Conservation (phyloP, 2,797 vertebrate species). For the Amblyraja radiata region DNA sequence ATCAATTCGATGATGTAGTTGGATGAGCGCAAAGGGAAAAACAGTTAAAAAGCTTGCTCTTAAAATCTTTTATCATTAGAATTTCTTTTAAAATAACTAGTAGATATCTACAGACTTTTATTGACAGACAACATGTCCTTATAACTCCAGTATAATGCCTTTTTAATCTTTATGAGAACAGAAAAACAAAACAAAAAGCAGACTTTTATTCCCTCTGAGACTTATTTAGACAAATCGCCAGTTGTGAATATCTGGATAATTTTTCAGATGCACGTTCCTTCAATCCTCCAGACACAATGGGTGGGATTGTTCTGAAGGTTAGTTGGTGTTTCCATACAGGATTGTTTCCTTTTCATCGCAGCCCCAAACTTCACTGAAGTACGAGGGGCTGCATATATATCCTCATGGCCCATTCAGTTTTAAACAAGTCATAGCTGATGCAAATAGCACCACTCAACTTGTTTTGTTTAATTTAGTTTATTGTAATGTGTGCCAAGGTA, state of each 20-base stretch:
- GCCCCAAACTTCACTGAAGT: too few relatives aligned
- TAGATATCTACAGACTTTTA: conserved; percentile 11
- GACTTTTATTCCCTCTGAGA: not conserved
- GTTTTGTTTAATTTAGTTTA: too few relatives aligned
- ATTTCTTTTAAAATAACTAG: conserved; percentile 5
- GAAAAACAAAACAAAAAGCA: not conserved
- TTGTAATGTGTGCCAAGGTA: too few relatives aligned
- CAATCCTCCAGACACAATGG: not conserved
- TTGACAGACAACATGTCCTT: conserved; percentile 23
- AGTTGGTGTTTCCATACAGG: too few relatives aligned
- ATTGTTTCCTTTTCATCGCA: too few relatives aligned
- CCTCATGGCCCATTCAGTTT: too few relatives aligned
- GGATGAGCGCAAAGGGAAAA: not conserved
- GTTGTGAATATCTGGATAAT: not conserved
- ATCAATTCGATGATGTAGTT: not conserved
- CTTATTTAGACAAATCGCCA: not conserved
- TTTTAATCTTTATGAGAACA: not conserved
- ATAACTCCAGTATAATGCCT: conserved; percentile 6
- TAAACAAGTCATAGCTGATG: too few relatives aligned
- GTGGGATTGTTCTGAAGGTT: too few relatives aligned
- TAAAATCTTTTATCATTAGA: not conserved
- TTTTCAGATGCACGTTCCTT: not conserved
- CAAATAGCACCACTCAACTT: too few relatives aligned
- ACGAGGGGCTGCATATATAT: too few relatives aligned
- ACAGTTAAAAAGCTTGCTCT: not conserved